These are phyloP conservation scores for Pseudorhombus dupliciocellatus DNA, from an alignment of 2,113 vertebrate genomes.

Conservation along the genomic window DNA sequence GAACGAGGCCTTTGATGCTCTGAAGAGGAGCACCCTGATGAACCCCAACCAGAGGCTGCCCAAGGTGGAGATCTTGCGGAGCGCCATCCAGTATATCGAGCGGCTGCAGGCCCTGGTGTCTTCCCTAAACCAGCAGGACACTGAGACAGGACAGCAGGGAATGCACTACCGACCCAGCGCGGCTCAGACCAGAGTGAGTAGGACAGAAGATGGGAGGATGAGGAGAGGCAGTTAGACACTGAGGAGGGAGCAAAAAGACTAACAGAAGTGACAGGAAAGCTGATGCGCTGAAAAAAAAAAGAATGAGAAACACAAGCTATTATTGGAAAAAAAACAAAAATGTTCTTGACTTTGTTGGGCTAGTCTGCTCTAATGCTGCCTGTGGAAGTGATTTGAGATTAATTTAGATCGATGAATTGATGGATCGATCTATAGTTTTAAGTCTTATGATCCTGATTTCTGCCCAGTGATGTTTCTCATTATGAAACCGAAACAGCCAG, in stretches of 20 bases:
- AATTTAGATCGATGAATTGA: neutral
- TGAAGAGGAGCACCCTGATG: slow-evolving; percentile 96
- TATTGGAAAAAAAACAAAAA: neutral
- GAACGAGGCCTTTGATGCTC: slow-evolving; percentile 96
- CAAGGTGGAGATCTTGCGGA: slow-evolving; percentile 98
- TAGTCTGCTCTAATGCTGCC: neutral
- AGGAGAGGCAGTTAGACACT: slow-evolving; percentile 4
- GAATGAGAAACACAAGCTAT: neutral
- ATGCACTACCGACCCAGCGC: slow-evolving; percentile 80
- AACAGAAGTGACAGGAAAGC: neutral
- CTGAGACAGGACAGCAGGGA: slow-evolving; percentile 86
- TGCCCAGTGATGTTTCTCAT: neutral
- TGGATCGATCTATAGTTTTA: neutral
- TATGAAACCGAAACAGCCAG: neutral
- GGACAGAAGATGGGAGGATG: slow-evolving; percentile 8
- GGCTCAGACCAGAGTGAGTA: slow-evolving; percentile 86
- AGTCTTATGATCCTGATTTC: neutral
- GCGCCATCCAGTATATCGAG: slow-evolving; percentile 98
- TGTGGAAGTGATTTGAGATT: slow-evolving; percentile 6
- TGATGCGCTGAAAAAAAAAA: neutral
- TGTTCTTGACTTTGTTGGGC: slow-evolving; percentile 4
- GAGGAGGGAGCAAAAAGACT: neutral
- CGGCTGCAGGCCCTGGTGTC: slow-evolving; percentile 94
- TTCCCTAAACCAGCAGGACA: slow-evolving; percentile 96
- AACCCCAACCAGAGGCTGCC: slow-evolving; percentile 99